These are phyloP conservation scores for Oreochromis mossambicus DNA, from an alignment of 2,797 vertebrate species.

Conservation along the genomic window DNA sequence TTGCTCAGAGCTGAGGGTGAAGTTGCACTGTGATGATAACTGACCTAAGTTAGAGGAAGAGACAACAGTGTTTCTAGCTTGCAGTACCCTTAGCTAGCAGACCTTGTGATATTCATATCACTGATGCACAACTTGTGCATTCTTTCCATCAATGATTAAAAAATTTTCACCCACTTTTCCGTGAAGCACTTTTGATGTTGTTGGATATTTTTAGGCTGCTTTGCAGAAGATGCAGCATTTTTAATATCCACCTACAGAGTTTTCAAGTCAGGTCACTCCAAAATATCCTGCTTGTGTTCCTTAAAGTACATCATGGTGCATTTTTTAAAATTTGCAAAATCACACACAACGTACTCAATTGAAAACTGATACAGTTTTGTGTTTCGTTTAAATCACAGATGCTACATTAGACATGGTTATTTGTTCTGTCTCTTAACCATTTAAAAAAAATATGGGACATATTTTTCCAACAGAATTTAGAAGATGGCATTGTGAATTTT, in stretches of 20 bases:
- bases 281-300: not conserved
- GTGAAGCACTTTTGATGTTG: not conserved
- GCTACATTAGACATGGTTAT: not conserved
- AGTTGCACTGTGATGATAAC: not conserved
- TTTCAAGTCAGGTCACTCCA: not conserved
- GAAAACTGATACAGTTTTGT: not conserved
- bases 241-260: not conserved
- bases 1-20: not conserved
- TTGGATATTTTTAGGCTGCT: not conserved
- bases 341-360: fast-evolving
- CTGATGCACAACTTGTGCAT: not conserved
- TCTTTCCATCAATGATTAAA: not conserved
- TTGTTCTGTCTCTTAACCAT: not conserved
- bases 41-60: not conserved
- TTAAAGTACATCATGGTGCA: not conserved
- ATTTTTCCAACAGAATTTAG: not conserved
- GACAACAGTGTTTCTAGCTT: not conserved
- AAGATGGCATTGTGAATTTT: not conserved
- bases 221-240: not conserved
- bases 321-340: not conserved
- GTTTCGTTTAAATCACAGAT: fast-evolving
- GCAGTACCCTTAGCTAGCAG: not conserved
- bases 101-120: not conserved
- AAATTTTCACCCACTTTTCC: fast-evolving
- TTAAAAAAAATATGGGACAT: fast-evolving